A percentile compares a stretch with the other conserved stretches of the same genome.
phyloP scores from a whole-genome alignment of 2,113 vertebrate species.

The Leucoraja erinaceus region DNA sequence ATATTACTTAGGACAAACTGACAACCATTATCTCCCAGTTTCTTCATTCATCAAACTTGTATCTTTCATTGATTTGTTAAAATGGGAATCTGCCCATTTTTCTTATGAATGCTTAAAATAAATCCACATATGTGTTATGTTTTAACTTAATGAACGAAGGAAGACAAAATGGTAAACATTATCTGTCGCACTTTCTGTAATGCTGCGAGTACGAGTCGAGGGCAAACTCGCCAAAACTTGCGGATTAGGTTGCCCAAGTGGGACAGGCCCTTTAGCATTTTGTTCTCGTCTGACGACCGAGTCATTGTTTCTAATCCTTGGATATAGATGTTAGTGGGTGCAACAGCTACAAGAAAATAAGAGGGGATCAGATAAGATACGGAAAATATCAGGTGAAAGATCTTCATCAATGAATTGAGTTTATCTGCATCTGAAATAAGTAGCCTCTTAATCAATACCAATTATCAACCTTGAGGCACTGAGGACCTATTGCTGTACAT shows the following conservation, averaged over 20 bases:
- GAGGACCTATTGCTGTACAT: not conserved
- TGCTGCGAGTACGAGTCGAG: no score
- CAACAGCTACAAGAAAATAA: slow-evolving; percentile 49
- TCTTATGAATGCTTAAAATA: not conserved
- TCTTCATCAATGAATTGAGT: not conserved
- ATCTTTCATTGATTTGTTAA: not conserved
- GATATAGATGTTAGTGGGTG: slow-evolving; percentile 62
- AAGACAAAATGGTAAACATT: not conserved
- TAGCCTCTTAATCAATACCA: not conserved
- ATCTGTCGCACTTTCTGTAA: not conserved
- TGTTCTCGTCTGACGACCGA: slow-evolving; percentile 65
- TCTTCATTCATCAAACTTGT: not conserved
- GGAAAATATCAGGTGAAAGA: not conserved
- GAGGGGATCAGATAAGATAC: not conserved
- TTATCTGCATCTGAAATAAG: not conserved
- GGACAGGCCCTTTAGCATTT: slow-evolving; percentile 47
- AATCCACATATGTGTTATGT: not conserved
- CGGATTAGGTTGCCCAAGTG: no score
- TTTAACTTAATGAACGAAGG: not conserved
- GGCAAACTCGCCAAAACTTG: no score
- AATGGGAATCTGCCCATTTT: not conserved
- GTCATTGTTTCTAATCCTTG: slow-evolving; percentile 61
- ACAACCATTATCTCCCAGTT: not conserved
- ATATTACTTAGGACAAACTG: not conserved
- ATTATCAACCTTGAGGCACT: not conserved